Percentiles rank a stretch among this genome's conserved stretches.
Conservation (phyloP, 2,888 invertebrate species). For the Campopleginae sp. region DNA sequence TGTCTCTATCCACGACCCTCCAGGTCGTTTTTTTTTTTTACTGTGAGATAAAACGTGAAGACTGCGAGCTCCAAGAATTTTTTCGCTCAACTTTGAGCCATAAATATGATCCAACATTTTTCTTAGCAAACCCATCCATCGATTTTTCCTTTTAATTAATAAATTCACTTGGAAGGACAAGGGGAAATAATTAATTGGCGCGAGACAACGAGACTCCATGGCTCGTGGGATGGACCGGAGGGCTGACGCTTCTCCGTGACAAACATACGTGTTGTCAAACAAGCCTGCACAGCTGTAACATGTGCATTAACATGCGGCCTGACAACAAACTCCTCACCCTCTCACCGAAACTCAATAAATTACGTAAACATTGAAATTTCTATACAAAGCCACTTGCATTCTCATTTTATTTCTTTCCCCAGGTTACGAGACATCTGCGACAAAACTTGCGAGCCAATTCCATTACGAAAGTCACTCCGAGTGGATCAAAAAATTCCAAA, state of each 20-base stretch:
- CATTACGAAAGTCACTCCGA: neutral
- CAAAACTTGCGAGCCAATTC: neutral
- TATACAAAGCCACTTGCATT: neutral
- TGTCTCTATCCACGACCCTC: neutral
- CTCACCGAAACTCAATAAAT: constrained; percentile 2
- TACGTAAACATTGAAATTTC: neutral
- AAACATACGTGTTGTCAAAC: constrained; percentile 52
- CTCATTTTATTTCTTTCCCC: neutral
- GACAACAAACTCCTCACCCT: constrained; percentile 26
- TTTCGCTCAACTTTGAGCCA: neutral
- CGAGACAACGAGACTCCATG: neutral
- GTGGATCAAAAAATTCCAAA: too few species aligned
- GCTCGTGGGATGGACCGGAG: neutral
- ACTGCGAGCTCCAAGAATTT: neutral
- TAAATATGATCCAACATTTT: neutral
- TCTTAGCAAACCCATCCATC: neutral
- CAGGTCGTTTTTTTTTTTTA: neutral
- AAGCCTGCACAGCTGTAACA: constrained; percentile 46
- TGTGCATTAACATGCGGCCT: constrained; percentile 29
- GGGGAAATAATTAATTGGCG: too few species aligned
- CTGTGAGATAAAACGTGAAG: neutral
- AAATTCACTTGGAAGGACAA: neutral
- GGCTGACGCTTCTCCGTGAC: constrained; percentile 3
- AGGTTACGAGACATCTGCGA: neutral
- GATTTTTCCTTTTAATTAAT: neutral